Conservation (phyloP, 2,113 vertebrate species). For the Tetrao urogallus region DNA sequence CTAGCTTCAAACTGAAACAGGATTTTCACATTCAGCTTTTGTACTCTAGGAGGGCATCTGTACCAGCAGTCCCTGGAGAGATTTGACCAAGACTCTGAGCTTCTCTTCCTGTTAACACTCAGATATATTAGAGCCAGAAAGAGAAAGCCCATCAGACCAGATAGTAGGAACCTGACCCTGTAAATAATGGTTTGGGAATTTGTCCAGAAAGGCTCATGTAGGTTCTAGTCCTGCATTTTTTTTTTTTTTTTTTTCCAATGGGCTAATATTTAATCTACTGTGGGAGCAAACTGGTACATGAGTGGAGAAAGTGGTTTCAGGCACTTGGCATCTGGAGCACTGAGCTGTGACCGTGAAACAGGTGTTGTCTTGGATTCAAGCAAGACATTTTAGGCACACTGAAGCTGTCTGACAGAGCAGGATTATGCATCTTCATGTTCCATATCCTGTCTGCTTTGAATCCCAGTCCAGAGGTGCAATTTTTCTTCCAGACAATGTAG, state of each 20-base stretch:
- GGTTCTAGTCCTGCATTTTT: not conserved
- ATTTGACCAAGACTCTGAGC: slow-evolving; percentile 29
- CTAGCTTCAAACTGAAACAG: not conserved
- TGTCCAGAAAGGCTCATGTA: not conserved
- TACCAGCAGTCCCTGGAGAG: not conserved
- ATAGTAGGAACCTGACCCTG: not conserved
- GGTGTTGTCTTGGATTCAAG: not conserved
- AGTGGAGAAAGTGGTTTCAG: slow-evolving; percentile 6
- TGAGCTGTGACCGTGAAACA: not conserved
- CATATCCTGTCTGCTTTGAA: not conserved
- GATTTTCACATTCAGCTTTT: slow-evolving; percentile 38
- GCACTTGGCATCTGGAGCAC: not conserved
- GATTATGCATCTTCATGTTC: not conserved
- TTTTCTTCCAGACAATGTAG: not conserved
- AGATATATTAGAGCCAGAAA: not conserved
- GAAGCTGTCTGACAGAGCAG: not conserved
- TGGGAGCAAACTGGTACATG: not conserved
- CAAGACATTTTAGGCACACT: not conserved
- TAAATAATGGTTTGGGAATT: slow-evolving; percentile 25
- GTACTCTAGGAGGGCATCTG: slow-evolving; percentile 8
- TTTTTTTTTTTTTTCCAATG: not conserved
- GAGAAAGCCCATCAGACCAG: not conserved
- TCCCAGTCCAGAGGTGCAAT: not conserved
- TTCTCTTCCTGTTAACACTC: slow-evolving; percentile 14
- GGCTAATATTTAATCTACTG: not conserved